Percentiles rank a stretch among this genome's conserved stretches.
phyloP scores from a whole-genome alignment of 2,113 vertebrate genomes.

The Acrocephalus kingi region DNA sequence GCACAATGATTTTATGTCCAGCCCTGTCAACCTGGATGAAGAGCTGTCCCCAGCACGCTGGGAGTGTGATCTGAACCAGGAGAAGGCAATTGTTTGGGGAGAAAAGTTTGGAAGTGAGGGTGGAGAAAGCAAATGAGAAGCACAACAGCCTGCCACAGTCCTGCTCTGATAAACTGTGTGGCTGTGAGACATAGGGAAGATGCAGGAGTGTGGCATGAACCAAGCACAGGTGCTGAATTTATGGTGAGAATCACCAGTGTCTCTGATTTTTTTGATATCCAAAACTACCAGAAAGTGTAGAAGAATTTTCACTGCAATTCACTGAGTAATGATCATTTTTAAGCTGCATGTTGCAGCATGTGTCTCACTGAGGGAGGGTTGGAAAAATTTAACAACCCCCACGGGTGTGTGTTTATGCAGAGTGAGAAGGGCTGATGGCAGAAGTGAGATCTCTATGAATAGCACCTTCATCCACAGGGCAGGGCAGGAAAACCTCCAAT shows the following conservation, averaged over 20 bases:
- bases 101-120: background rate
- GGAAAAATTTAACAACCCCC: background rate
- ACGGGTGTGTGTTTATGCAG: accelerated
- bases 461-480: background rate
- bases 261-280: background rate
- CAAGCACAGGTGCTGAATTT: background rate
- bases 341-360: background rate
- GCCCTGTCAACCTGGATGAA: background rate
- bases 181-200: background rate
- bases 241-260: background rate
- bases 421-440: background rate
- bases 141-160: background rate
- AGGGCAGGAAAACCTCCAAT: background rate
- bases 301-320: background rate
- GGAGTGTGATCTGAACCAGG: background rate
- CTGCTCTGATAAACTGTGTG: accelerated
- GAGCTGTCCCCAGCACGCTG: background rate
- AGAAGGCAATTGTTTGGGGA: background rate
- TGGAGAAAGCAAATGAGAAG: background rate
- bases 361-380: accelerated
- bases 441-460: background rate
- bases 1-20: background rate
- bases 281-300: background rate
- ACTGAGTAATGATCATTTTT: background rate
- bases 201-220: background rate